Percentiles rank a stretch among this genome's conserved stretches.
These are phyloP conservation scores for Sebastiscus albofasciatus DNA, from an alignment of 2,797 vertebrate species.

Conservation along the genomic window DNA sequence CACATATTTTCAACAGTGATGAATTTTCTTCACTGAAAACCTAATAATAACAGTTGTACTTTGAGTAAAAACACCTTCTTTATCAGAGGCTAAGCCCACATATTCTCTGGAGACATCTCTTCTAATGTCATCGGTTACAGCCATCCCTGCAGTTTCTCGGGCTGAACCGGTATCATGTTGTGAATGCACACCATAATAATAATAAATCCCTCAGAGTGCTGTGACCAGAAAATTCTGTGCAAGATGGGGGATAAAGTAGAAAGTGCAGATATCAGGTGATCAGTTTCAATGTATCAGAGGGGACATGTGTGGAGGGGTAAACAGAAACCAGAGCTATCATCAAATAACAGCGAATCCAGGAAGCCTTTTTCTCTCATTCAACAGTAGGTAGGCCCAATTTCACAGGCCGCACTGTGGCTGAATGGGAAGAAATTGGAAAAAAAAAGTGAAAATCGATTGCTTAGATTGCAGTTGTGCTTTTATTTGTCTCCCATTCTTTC, in stretches of 20 bases:
- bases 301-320: conserved; percentile 68
- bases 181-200: conserved; percentile 60
- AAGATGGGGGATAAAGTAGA: conserved; percentile 55
- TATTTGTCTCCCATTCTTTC: conserved; percentile 85
- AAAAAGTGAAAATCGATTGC: conserved; percentile 90
- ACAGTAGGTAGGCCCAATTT: conserved; percentile 87
- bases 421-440: conserved; percentile 87
- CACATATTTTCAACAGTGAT: conserved; percentile 3
- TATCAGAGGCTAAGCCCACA: neutral
- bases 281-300: conserved; percentile 69
- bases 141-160: conserved; percentile 16
- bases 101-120: neutral
- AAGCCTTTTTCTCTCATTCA: conserved; percentile 83
- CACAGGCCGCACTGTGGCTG: conserved; percentile 82
- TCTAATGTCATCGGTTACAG: conserved; percentile 35
- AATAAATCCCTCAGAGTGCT: conserved; percentile 63
- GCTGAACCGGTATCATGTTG: conserved; percentile 40
- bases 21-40: neutral
- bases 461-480: conserved; percentile 88
- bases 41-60: neutral
- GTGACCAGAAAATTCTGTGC: conserved; percentile 52
- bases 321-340: conserved; percentile 80
- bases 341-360: conserved; percentile 76
- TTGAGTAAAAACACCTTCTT: neutral
- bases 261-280: conserved; percentile 77